These are phyloP conservation scores for Zophobas atratus DNA, from an alignment of 1,140 invertebrate genomes.

Conservation along the genomic window DNA sequence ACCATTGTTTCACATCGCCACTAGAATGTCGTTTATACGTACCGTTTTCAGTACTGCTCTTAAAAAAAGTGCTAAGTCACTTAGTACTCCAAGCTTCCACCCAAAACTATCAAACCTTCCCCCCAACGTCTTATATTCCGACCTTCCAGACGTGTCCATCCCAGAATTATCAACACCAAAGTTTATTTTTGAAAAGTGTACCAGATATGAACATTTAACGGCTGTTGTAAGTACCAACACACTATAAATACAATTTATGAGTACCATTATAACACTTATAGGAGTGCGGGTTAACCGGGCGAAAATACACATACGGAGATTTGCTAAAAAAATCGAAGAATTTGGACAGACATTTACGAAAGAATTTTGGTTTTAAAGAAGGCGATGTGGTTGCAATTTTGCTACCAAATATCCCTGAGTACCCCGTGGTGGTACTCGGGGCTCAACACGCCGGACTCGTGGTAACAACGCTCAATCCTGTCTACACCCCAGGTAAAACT, in stretches of 20 bases:
- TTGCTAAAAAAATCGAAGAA: conserved; percentile 75
- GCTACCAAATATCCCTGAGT: conserved; percentile 86
- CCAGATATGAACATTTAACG: conserved; percentile 43
- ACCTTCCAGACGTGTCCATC: conserved; percentile 47
- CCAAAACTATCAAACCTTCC: background rate
- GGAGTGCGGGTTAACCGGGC: conserved; percentile 80
- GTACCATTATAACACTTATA: conserved; percentile 64
- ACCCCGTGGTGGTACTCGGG: conserved; percentile 77
- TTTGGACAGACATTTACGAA: conserved; percentile 78
- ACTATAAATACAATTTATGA: no score
- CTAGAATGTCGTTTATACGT: background rate
- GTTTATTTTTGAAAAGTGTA: conserved; percentile 44
- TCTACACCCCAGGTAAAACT: conserved; percentile 81
- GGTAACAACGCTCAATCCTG: conserved; percentile 85
- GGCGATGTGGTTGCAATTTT: conserved; percentile 82
- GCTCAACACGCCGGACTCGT: conserved; percentile 78
- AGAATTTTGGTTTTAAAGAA: conserved; percentile 76
- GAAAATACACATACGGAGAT: conserved; percentile 80
- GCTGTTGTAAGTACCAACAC: conserved; percentile 47
- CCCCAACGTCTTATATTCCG: conserved; percentile 43
- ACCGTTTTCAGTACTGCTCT: background rate
- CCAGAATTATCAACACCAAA: conserved; percentile 51
- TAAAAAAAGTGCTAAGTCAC: background rate
- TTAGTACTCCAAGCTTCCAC: background rate
- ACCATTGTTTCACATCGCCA: background rate